Evolutionary conservation across 2,113 vertebrate species (phyloP).

Genomic region (Megatriorchis doriae): DNA sequence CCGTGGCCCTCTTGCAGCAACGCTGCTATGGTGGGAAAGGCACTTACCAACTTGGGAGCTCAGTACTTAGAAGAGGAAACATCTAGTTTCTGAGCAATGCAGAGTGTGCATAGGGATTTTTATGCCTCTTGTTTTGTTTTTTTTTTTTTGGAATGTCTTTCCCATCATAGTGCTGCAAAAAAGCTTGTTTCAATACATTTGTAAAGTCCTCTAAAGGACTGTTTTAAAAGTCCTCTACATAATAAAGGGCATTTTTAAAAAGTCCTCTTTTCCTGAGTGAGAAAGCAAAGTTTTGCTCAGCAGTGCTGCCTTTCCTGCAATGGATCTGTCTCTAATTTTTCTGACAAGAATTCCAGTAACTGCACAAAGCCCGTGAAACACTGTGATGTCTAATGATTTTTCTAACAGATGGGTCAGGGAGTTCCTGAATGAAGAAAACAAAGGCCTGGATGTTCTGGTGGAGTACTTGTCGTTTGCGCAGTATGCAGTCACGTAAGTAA

Average conservation of each 20-base stretch:
- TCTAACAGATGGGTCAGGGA: slow-evolving; percentile 92
- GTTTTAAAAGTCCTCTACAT: not conserved
- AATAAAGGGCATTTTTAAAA: not conserved
- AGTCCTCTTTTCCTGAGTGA: not conserved
- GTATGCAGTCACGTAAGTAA: slow-evolving; percentile 97
- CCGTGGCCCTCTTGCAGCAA: not conserved
- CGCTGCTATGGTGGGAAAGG: not conserved
- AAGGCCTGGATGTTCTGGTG: slow-evolving; percentile 95
- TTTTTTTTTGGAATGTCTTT: not conserved
- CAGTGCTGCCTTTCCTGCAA: not conserved
- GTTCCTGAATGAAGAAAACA: slow-evolving; percentile 97
- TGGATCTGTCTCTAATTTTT: not conserved
- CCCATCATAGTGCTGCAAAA: not conserved
- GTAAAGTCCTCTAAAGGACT: not conserved
- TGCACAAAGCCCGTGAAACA: not conserved
- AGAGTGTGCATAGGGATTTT: too few species aligned
- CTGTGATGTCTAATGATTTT: not conserved
- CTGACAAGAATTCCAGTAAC: not conserved
- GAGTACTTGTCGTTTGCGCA: slow-evolving; percentile 98
- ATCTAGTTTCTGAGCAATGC: not conserved
- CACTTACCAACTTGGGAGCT: not conserved
- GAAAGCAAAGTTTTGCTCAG: not conserved
- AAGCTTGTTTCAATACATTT: not conserved
- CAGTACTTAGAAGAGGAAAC: too few species aligned
- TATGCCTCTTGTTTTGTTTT: too few species aligned